Conservation (phyloP, 2,888 invertebrate genomes). For the Hydrotaea diabolus region DNA sequence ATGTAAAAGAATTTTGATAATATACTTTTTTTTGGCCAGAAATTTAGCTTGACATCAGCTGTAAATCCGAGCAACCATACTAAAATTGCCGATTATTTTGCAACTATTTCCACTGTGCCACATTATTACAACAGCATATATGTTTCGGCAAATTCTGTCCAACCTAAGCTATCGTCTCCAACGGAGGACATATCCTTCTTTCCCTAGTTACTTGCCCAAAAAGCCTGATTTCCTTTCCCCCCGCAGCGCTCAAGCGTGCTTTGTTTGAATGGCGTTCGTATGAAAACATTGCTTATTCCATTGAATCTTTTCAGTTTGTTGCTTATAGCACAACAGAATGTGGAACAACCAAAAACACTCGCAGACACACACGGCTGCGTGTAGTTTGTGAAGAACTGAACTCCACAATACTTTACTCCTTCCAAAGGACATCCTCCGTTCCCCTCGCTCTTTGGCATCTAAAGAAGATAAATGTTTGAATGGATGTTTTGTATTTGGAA, state of each 20-base stretch:
- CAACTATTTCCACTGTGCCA: too few relatives aligned
- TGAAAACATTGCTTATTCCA: constrained; percentile 32
- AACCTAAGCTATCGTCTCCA: too few relatives aligned
- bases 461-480: constrained; percentile 52
- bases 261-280: neutral
- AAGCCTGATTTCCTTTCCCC: neutral
- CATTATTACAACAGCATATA: too few relatives aligned
- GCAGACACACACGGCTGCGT: neutral
- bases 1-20: too few relatives aligned
- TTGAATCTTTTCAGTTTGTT: constrained; percentile 36
- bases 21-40: too few relatives aligned
- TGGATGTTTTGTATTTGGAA: constrained; percentile 23
- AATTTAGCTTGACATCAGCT: too few relatives aligned
- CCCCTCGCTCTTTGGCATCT: constrained; percentile 26
- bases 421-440: constrained; percentile 43
- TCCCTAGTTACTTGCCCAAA: too few relatives aligned
- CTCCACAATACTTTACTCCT: constrained; percentile 42
- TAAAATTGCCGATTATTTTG: too few relatives aligned
- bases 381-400: constrained; percentile 19
- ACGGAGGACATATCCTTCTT: too few relatives aligned
- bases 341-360: constrained; percentile 46
- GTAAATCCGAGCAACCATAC: too few relatives aligned
- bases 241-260: neutral
- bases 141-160: too few relatives aligned
- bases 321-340: constrained; percentile 40